phyloP scores from a whole-genome alignment of 2,888 invertebrate species.

The Drosophila subsilvestris region DNA sequence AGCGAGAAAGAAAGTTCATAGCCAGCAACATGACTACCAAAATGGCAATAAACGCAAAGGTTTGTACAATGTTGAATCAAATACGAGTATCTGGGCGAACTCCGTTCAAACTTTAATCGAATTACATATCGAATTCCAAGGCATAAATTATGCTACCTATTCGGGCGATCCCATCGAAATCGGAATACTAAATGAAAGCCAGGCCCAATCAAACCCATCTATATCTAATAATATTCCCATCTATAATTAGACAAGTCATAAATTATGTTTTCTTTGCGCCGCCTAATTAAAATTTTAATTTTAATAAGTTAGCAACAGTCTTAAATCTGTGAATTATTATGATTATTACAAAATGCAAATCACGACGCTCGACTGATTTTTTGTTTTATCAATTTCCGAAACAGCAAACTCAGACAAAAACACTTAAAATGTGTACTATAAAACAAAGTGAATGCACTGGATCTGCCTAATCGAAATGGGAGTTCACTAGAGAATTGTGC shows the following conservation, averaged over 20 bases:
- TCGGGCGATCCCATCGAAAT: neutral
- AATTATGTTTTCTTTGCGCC: neutral
- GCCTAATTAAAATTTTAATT: neutral
- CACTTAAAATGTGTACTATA: neutral
- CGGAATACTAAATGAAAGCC: no score
- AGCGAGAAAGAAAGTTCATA: slow-evolving; percentile 28
- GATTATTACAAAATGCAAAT: neutral
- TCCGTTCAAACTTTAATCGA: neutral
- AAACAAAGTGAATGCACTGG: neutral
- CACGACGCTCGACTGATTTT: neutral
- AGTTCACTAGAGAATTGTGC: neutral
- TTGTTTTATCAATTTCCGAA: neutral
- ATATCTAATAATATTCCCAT: neutral
- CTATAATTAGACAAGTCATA: neutral
- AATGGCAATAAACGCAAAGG: slow-evolving; percentile 82
- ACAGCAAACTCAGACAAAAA: neutral
- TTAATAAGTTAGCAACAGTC: slow-evolving; percentile 28
- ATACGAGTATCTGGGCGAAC: no score
- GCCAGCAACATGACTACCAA: slow-evolving; percentile 75
- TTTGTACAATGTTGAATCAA: slow-evolving; percentile 45
- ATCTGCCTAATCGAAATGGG: neutral
- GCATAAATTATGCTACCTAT: neutral
- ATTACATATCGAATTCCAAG: neutral
- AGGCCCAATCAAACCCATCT: neutral
- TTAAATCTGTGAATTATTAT: neutral